Evolutionary conservation across 2,888 invertebrate species (phyloP), one percentile per base, ranked within the genome.

Genomic region (Caenorhabditis sulstoni): DNA sequence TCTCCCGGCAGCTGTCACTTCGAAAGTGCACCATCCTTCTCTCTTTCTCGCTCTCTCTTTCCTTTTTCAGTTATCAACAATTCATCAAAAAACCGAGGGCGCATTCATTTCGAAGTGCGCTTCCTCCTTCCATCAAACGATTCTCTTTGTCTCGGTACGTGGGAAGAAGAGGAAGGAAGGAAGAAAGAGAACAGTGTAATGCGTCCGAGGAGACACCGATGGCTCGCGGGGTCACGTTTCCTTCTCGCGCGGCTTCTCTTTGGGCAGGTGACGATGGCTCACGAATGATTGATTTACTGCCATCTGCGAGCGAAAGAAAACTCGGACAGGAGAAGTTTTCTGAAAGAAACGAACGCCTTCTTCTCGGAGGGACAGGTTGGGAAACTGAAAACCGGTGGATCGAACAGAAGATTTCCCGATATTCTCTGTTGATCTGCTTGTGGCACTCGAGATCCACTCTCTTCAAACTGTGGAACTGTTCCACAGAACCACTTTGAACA

Each of bases 221-320:
- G 29, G 53, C 45, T 12, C 58, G 18, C n/a, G 23, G 49, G 73
- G 73, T 73, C 73, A 57, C 73, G 50, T 73, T 73, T 64, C n/a
- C 70, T 61, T 70, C 45, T 53, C 71, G 70, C 73, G 73, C 71
- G 71, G 71, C 71, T 64, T 65, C 44, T 41, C 73, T 73, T 73
- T 73, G 47, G 64, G 39, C 45, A 65, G 50, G 41, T 73, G 73
- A 55, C 73, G 50, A 39, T 47, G 55, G 35, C 52, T 41, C 37
- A 9, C n/a, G 49, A 47, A 64, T 73, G 73, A 73, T 73, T 64
- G 41, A 41, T 14, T 29, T 29, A 7, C 29, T 29, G 29, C 29
- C 53, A 44, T 22, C 20, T n/a, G n/a, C 41, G 52, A 64, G 52
- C 64, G 18, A 52, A 23, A 37, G 62, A 14, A 20, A 64, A 52